Evolutionary conservation across 2,797 vertebrate species (phyloP), one percentile per base, ranked within the genome.

Genomic region (Schizopygopsis pylzovi): DNA sequence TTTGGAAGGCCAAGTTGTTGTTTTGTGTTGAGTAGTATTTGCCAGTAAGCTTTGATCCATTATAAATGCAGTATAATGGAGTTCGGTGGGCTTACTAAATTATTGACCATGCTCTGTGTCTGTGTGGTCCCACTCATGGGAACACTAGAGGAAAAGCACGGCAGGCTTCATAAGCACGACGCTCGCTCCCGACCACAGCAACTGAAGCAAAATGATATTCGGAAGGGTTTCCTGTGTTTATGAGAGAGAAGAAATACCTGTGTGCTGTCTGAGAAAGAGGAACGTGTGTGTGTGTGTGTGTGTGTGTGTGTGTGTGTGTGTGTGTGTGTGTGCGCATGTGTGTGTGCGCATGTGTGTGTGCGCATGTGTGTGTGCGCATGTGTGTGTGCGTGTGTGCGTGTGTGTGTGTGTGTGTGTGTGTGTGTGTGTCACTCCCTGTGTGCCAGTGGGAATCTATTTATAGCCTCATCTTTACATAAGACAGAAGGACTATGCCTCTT

Each of bases 11-110:
- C 12, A 28, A 80, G 77, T 72, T 80, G 54, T 80, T 85, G 43
- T 80, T 37, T 77, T 77, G 47, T 25, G 20, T 63, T 37, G 52
- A 71, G 45, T 59, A 71, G 67, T 79, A 77, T 45, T 70, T 78
- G 81, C 67, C 82, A 88, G 86, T 89, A 86, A 89, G 86, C 90
- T 90, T 85, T 89, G 89, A 94, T 95, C 88, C 92, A 94, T 95
- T 93, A 95, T 95, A 91, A 90, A 95, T 95, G 91, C 87, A 89
- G 93, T 86, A 91, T 94, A 95, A 96, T 94, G 94, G 93, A 95
- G 93, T 94, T 92, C 89, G 89, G 92, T 87, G 90, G 91, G 90
- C 88, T 84, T 82, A 28, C 88, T 95, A 86, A 95, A 95, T 96
- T 92, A 95, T 95, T 94, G 92, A 96, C 90, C 37, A 39, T 89